Conservation (phyloP, 2,888 invertebrate genomes). For the Eupithecia subumbrata region DNA sequence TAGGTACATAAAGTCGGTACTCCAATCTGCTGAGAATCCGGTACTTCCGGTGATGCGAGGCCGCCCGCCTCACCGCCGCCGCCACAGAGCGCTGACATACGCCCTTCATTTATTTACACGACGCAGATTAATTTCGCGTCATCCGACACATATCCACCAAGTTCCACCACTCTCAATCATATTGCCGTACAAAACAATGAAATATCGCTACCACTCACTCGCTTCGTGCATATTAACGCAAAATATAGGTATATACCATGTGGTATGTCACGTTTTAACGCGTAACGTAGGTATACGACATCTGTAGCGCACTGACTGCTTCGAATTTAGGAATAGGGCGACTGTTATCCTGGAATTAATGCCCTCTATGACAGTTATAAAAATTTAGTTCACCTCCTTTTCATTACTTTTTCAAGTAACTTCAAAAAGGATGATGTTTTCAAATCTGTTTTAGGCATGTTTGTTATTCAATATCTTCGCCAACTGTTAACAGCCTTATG, state of each 20-base stretch:
- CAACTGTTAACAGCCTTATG: not conserved
- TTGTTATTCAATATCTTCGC: too few species aligned
- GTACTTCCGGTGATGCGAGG: constrained; percentile 53
- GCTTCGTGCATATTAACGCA: constrained; percentile 43
- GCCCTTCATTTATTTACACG: constrained; percentile 76
- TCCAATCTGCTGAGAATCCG: constrained; percentile 58
- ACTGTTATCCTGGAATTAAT: not conserved
- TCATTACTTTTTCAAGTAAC: too few species aligned
- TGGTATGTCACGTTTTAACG: not conserved
- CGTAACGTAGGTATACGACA: not conserved
- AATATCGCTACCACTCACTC: constrained; percentile 24
- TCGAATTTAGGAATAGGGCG: not conserved
- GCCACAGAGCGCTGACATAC: constrained; percentile 61
- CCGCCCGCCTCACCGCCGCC: constrained; percentile 53
- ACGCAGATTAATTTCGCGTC: constrained; percentile 76
- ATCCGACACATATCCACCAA: constrained; percentile 70
- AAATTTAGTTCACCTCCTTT: not conserved
- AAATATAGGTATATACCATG: not conserved
- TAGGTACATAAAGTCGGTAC: constrained; percentile 49
- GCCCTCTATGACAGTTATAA: not conserved
- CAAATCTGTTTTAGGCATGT: too few species aligned
- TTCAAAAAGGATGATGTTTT: too few species aligned
- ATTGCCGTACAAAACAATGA: constrained; percentile 55
- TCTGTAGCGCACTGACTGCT: not conserved
- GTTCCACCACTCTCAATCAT: constrained; percentile 63